phyloP scores from a whole-genome alignment of 2,113 vertebrate species.

The Tyrannus savana region DNA sequence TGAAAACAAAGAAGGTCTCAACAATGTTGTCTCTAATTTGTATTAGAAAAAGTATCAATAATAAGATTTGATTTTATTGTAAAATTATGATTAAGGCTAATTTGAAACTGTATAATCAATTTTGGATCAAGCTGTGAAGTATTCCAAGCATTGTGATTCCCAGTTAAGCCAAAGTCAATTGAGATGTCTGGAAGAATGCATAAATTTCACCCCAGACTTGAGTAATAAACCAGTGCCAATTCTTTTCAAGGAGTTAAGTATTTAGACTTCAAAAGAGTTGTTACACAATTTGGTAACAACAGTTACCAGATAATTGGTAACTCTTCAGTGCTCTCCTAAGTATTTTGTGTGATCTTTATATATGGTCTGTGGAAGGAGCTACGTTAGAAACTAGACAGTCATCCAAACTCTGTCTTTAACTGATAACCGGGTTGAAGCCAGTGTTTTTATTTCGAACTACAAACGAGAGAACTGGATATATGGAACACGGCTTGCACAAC shows the following conservation, averaged over 20 bases:
- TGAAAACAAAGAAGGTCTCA: neutral
- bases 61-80: neutral
- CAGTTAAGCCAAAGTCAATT: neutral
- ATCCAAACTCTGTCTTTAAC: neutral
- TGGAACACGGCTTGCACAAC: neutral
- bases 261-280: neutral
- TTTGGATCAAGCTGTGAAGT: neutral
- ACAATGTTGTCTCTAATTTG: neutral
- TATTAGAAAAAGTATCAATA: neutral
- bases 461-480: neutral
- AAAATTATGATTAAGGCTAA: neutral
- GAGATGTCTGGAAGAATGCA: neutral
- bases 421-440: neutral
- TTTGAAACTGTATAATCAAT: neutral
- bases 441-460: neutral
- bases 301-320: neutral
- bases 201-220: neutral
- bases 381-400: neutral
- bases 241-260: neutral
- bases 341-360: neutral
- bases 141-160: neutral
- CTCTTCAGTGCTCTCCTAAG: neutral
- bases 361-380: neutral
- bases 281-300: neutral
- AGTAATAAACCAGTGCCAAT: neutral